Evolutionary conservation across 1,140 invertebrate species (phyloP), one percentile per base, ranked within the genome.

Genomic region (Heterodera schachtii): DNA sequence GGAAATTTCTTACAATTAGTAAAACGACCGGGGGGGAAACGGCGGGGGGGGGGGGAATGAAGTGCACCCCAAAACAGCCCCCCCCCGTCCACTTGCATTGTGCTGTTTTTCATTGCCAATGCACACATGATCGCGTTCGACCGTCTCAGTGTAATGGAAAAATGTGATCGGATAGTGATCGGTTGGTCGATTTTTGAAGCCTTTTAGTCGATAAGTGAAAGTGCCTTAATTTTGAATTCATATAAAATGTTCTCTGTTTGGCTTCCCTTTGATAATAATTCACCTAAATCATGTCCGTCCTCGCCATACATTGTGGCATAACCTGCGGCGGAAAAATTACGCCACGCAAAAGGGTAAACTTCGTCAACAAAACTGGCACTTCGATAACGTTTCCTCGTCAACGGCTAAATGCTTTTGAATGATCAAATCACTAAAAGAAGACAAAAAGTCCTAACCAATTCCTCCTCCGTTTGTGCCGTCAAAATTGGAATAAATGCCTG

Each of bases 401-500:
- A 78, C 8, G 86, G 88, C 76, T 78, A 69, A 78, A 78, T 11
- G 57, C 57, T 60, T 11, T 60, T n/a, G n/a, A n/a, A n/a, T n/a
- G n/a, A n/a, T n/a, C n/a, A n/a, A n/a, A n/a, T n/a, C n/a, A n/a
- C n/a, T n/a, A n/a, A n/a, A n/a, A n/a, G 66, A 87, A 81, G 4
- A 90, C 90, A 77, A 77, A 7, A 91, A 21, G 91, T 87, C 88
- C 19, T 41, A 47, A 78, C 76, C 44, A 96, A 90, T 90, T 97
- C 95, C 6, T 94, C 88, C 90, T 98, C 96, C 0, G 94, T 96
- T 90, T 94, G 93, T 6, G 92, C 93, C 0, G 95, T 96, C 0
- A 98, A 91, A 70, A 98, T 94, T 0, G 96, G 96, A 64, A 96
- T 94, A 31, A 97, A 90, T 0, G 96, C 95, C 86, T 96, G 95